Evolutionary conservation across 2,797 vertebrate genomes (phyloP), one percentile per base, ranked within the genome.

Genomic region (Lepus oiostolus): DNA sequence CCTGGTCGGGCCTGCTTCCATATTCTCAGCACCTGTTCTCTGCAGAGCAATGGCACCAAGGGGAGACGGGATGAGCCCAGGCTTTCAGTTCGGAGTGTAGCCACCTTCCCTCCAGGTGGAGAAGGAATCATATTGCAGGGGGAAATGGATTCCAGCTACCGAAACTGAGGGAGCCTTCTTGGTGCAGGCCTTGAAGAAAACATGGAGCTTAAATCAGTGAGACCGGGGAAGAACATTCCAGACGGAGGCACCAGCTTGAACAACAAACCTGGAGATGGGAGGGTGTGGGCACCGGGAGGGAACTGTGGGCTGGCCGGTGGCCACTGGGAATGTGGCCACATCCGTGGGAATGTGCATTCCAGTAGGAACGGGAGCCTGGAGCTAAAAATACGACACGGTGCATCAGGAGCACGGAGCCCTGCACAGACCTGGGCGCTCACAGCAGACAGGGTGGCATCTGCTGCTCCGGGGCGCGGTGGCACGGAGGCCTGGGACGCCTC

Each of bases 1-100:
- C 74, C n/a, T 6, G n/a, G 77, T 17, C 22, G 1, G 42, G 54
- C 60, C 38, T n/a, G 26, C 71, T 65, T 35, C 87, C 77, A 8
- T 14, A 17, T 16, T 70, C 79, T 72, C 92, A 42, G 92, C 89
- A 80, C 85, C 89, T 84, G 86, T 42, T 90, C 67, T 88, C 67
- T 30, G 4, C n/a, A 38, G 58, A 26, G 54, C 54, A 22, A 0
- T 2, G 11, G 79, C 22, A 12, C 77, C 54, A 28, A 42, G 3
- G 22, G 71, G 26, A 81, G 21, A 13, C 12, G 58, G 76, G 0
- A 7, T 9, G n/a, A 50, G n/a, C 50, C 47, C 52, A 22, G 8
- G 30, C 28, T 67, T 82, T 72, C 70, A 14, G 38, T 58, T 76
- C 35, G n/a, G 72, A 60, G 63, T 6, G 83, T 26, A 17, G 35